These are phyloP conservation scores for Camponotus vicinus DNA, from an alignment of 1,140 invertebrate genomes.

Conservation along the genomic window DNA sequence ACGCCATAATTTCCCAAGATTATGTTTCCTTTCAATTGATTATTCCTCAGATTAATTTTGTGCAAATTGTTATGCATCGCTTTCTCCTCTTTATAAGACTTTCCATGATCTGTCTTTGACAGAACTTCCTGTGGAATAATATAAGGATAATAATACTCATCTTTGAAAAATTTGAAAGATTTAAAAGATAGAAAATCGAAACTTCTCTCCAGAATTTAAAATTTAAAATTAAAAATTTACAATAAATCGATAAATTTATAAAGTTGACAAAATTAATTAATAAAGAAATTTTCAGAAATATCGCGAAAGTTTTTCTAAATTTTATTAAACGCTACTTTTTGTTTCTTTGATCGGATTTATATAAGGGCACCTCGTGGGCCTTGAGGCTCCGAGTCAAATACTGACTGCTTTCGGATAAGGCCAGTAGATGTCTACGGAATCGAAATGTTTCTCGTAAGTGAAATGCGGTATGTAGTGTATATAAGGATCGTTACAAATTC, in stretches of 20 bases:
- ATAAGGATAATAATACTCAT: constrained; percentile 30
- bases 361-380: no score
- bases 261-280: not conserved
- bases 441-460: constrained; percentile 7
- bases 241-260: not conserved
- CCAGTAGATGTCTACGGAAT: constrained; percentile 17
- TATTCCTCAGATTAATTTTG: constrained; percentile 91
- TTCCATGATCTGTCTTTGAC: constrained; percentile 80
- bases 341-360: not conserved
- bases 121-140: constrained; percentile 80
- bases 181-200: not conserved
- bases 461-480: not conserved
- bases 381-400: no score
- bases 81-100: constrained; percentile 80
- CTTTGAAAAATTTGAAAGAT: constrained; percentile 1
- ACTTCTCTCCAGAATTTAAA: not conserved
- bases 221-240: no score
- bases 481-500: not conserved
- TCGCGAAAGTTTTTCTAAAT: not conserved
- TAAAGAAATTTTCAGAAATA: not conserved
- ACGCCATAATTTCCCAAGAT: constrained; percentile 94
- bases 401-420: not conserved
- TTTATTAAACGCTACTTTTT: not conserved
- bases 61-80: constrained; percentile 87
- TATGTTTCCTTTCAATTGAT: constrained; percentile 93